Base-by-base conservation (phyloP, 2,888 invertebrate species). In the Coenonympha glycerion region DNA sequence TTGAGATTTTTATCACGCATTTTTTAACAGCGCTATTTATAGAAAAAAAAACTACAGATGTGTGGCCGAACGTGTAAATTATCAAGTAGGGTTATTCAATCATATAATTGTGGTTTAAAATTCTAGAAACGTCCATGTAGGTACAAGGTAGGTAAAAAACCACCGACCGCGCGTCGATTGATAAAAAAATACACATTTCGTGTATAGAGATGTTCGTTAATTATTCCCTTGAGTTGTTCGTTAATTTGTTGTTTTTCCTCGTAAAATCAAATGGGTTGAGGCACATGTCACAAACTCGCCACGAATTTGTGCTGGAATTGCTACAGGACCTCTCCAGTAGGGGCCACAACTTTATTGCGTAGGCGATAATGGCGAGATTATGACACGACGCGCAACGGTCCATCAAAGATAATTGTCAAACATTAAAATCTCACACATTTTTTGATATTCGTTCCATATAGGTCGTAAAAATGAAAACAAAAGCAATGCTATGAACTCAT, bases 1-100 rank as follows among this genome's bases (percentile, higher is more conserved):
- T 58, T 57, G 59, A 68, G 60, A 66, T 70, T 68, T 69, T 71
- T 64, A 69, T 70, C 63, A 57, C 28, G 52, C 46, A 47, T 53
- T 51, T 55, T 60, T 57, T 34, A 51, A 26, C 24, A 4, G 19
- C 24, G 21, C 58, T 59, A 64, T 63, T 63, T 68, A 39, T 49
- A 11, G 6, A 2, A 24, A 24, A 24, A 24, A 24, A 24, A 50
- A 45, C 16, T 24, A 11, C 9, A 22, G 2, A 28, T 26, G 31
- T 37, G 45, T 36, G 36, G 18, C 46, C 30, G 41, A 22, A 46
- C 34, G 48, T 16, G 28, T 30, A 31, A 36, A 22, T 31, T 39
- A 26, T 40, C 18, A 13, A 37, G 19, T 19, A 19, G 36, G 22
- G 3, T 11, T 22, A n/a, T 11, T 13, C 37, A 22, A 8, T 22